phyloP scores from a whole-genome alignment of 2,113 vertebrate species.

The Ornithorhynchus anatinus region DNA sequence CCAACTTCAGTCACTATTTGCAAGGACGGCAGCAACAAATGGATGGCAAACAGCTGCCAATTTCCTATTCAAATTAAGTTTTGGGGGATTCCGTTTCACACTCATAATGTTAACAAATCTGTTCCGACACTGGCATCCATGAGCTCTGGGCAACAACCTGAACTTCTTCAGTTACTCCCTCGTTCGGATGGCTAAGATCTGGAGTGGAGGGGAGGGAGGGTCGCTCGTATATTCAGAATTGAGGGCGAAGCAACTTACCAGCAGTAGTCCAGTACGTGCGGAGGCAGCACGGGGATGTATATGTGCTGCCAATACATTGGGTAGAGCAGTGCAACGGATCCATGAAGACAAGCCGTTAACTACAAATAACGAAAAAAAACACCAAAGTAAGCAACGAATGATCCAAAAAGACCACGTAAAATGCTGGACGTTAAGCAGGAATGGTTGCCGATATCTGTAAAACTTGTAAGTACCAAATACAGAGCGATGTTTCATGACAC shows the following conservation, averaged over 20 bases:
- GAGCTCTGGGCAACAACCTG: neutral
- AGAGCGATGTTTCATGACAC: neutral
- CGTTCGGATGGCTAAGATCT: neutral
- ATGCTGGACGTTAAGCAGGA: neutral
- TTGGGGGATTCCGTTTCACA: too few species aligned
- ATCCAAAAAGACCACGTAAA: neutral
- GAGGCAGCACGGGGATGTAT: slow-evolving; percentile 96
- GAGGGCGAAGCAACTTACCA: slow-evolving; percentile 95
- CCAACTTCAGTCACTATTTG: too few species aligned
- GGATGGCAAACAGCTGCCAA: too few species aligned
- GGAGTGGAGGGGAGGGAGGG: neutral
- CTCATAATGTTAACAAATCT: too few species aligned
- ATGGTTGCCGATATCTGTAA: neutral
- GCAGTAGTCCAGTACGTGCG: slow-evolving; percentile 98
- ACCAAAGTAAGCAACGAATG: slow-evolving; percentile 28
- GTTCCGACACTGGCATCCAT: too few species aligned
- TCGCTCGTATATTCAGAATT: neutral
- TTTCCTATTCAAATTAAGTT: too few species aligned
- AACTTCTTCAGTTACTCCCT: neutral
- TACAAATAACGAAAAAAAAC: slow-evolving; percentile 59
- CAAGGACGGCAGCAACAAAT: too few species aligned
- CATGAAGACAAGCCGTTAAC: slow-evolving; percentile 96
- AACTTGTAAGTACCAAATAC: neutral
- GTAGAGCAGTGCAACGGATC: slow-evolving; percentile 89
- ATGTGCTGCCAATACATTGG: slow-evolving; percentile 99